Base-by-base conservation (phyloP, 2,888 invertebrate genomes). In the Colletes collaris region DNA sequence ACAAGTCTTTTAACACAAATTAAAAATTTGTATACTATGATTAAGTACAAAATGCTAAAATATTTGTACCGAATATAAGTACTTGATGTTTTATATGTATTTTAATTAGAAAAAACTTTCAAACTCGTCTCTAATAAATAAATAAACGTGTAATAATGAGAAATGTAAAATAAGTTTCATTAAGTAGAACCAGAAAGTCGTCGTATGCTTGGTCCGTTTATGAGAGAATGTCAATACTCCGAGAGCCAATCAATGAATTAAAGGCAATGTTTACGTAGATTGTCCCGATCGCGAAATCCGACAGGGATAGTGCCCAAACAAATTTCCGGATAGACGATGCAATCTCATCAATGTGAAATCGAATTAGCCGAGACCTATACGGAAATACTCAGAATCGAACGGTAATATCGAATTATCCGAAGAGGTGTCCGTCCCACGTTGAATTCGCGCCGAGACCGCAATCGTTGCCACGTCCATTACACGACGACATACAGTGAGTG, bases 381-480 rank as follows among this genome's bases (percentile, higher is more conserved):
- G 88, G 88, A 88, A 85, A 84, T 88, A 85, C 84, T 68, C 66
- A 80, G 83, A 83, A 77, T 79, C 63, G 84, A 83, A 84, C 76
- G 76, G 82, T 82, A 76, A 85, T 84, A 80, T 75, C 77, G 81
- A 86, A 80, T 83, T 79, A 84, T 86, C 76, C 58, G 72, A 44
- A 37, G 74, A 76, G 66, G 63, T 70, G 70, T 75, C 82, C 27
- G 56, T 44, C 55, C 46, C 52, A 46, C 27, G 46, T 35, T 74
- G 65, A 68, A 79, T 73, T 59, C 66, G 52, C 60, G 65, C 27
- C 59, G 53, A 73, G 49, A 19, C 52, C 63, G 19, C 49, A 13
- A 60, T 50, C 52, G 16, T 49, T 44, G 19, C 8, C 59, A 37
- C 49, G 72, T 79, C 67, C 63, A 50, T 59, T 40, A n/a, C n/a